phyloP scores from a whole-genome alignment of 2,888 invertebrate genomes.

The Caenorhabditis japonica region DNA sequence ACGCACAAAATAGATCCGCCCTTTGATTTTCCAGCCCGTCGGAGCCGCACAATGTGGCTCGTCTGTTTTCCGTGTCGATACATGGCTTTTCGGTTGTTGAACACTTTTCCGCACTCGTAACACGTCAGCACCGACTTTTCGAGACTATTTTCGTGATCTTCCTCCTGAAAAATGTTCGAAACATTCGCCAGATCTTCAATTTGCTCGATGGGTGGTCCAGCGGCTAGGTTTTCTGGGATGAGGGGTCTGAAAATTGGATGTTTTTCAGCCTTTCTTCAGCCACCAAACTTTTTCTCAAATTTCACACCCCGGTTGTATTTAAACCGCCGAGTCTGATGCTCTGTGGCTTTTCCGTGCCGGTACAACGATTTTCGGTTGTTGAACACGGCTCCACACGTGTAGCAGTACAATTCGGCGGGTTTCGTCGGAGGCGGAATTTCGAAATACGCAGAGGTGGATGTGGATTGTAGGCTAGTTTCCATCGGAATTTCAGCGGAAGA shows the following conservation, averaged over 20 bases:
- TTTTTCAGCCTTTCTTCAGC: background rate
- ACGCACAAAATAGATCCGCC: conserved; percentile 33
- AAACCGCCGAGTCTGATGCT: conserved; percentile 9
- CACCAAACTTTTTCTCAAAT: background rate
- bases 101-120: conserved; percentile 1
- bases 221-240: background rate
- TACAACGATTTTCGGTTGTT: conserved; percentile 40
- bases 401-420: conserved; percentile 33
- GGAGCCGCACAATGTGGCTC: conserved; percentile 8
- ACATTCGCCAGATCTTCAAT: background rate
- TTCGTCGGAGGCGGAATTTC: background rate
- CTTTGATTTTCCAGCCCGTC: conserved; percentile 4
- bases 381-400: conserved; percentile 25
- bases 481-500: too few relatives aligned
- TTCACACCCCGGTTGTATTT: background rate
- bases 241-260: too few relatives aligned
- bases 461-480: too few relatives aligned
- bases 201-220: too few relatives aligned
- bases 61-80: conserved; percentile 35
- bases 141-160: background rate
- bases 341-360: conserved; percentile 20
- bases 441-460: background rate
- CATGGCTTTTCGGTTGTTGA: conserved; percentile 19
- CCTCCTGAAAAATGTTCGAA: background rate
- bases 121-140: too few relatives aligned